phyloP scores from a whole-genome alignment of 2,888 invertebrate species.

The Druceiella hillmani region DNA sequence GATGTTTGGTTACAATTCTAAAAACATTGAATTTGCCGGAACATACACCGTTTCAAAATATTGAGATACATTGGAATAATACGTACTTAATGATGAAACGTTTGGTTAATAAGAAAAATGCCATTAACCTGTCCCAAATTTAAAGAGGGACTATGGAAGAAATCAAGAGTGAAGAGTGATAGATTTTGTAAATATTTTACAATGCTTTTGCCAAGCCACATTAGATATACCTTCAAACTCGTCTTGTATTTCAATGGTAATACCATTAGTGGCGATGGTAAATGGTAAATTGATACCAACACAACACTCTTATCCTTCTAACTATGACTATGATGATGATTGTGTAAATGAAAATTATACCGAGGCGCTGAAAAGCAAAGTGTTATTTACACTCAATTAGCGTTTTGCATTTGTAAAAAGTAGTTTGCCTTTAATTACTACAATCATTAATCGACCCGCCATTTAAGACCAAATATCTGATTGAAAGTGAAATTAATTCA shows the following conservation, averaged over 20 bases:
- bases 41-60: no score
- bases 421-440: conserved; percentile 13
- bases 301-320: conserved; percentile 2
- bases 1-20: conserved; percentile 9
- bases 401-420: conserved; percentile 15
- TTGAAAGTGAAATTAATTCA: not conserved
- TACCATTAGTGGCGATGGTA: conserved; percentile 12
- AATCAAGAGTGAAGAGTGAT: conserved; percentile 9
- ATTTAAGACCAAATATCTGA: conserved; percentile 16
- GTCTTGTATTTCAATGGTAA: conserved; percentile 15
- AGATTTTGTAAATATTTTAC: conserved; percentile 13
- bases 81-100: conserved; percentile 10
- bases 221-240: conserved; percentile 15
- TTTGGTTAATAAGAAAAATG: conserved; percentile 12
- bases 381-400: conserved; percentile 12
- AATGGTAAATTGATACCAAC: conserved; percentile 8
- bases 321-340: conserved; percentile 5
- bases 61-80: conserved; percentile 1
- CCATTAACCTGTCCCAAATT: conserved; percentile 10
- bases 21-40: conserved; percentile 8
- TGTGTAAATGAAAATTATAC: conserved; percentile 12
- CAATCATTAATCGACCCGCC: conserved; percentile 17
- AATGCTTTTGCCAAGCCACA: conserved; percentile 15
- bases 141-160: conserved; percentile 7
- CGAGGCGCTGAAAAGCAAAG: conserved; percentile 11